Percentiles rank a stretch among this genome's conserved stretches.
Conservation (phyloP, 1,140 invertebrate species). For the Macrocentrus cingulum region DNA sequence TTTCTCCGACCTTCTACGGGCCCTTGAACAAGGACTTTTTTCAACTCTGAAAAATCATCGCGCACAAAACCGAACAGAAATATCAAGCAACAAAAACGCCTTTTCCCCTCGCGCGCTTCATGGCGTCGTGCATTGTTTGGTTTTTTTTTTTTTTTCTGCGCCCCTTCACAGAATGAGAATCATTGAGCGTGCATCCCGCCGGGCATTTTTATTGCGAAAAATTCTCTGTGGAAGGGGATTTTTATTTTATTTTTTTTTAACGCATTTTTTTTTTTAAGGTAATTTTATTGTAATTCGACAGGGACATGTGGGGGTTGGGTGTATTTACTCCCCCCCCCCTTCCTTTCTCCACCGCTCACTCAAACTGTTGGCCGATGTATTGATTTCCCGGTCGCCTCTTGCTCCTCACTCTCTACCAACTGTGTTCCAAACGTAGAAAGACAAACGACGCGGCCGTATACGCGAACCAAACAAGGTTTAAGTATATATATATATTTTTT, state of each 20-base stretch:
- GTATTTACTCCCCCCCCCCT: slow-evolving; percentile 9
- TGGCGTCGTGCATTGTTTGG: slow-evolving; percentile 33
- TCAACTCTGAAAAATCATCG: slow-evolving; percentile 6
- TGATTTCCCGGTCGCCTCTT: slow-evolving; percentile 51
- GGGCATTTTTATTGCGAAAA: not conserved
- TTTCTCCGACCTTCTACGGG: not conserved
- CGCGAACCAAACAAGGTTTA: too few species aligned
- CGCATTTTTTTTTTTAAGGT: too few species aligned
- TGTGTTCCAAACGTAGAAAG: slow-evolving; percentile 46
- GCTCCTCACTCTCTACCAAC: too few species aligned
- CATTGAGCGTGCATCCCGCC: slow-evolving; percentile 11
- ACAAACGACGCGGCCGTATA: slow-evolving; percentile 32
- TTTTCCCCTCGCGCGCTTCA: slow-evolving; percentile 22
- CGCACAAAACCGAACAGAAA: slow-evolving; percentile 15
- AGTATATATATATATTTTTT: too few species aligned
- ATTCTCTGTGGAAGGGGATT: too few species aligned
- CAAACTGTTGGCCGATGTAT: slow-evolving; percentile 42
- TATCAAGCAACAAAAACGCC: slow-evolving; percentile 41
- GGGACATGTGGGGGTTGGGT: not conserved
- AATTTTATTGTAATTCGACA: slow-evolving; percentile 14
- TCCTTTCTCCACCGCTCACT: slow-evolving; percentile 28
- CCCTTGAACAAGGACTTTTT: slow-evolving; percentile 12
- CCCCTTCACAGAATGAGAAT: slow-evolving; percentile 12
- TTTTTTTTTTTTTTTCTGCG: slow-evolving; percentile 25
- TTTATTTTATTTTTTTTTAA: too few species aligned